A percentile compares a stretch with the other conserved stretches of the same genome.
Evolutionary conservation across 1,140 invertebrate genomes (phyloP).

Genomic region (Stratiolaelaps scimitus): DNA sequence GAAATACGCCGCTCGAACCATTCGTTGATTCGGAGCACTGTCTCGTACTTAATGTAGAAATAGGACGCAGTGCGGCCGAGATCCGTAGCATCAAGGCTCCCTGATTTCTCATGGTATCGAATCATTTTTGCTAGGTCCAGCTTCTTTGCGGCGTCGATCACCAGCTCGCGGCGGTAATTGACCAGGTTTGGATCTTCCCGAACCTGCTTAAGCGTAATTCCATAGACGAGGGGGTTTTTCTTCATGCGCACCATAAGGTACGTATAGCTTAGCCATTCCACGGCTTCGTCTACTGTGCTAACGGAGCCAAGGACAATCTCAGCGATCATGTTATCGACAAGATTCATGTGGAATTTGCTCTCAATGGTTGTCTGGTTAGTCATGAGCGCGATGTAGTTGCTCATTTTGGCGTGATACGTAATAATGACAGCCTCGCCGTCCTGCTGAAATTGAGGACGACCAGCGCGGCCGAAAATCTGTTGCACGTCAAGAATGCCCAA

Average conservation of each 20-base stretch:
- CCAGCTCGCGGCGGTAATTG: constrained; percentile 56
- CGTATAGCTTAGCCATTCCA: constrained; percentile 94
- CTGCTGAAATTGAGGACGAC: constrained; percentile 63
- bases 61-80: constrained; percentile 89
- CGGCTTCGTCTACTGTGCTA: constrained; percentile 83
- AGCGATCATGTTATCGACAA: constrained; percentile 95
- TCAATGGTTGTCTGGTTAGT: constrained; percentile 97
- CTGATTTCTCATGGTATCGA: constrained; percentile 67
- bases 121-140: constrained; percentile 91
- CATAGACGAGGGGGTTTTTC: constrained; percentile 81
- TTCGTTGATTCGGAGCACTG: constrained; percentile 76
- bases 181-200: constrained; percentile 61
- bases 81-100: constrained; percentile 70
- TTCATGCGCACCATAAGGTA: constrained; percentile 89
- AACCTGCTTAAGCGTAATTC: constrained; percentile 57
- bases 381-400: constrained; percentile 82
- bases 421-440: constrained; percentile 86
- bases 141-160: constrained; percentile 61
- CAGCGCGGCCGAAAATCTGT: constrained; percentile 98
- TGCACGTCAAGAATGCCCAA: constrained; percentile 92
- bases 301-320: constrained; percentile 91
- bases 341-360: constrained; percentile 78
- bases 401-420: constrained; percentile 77
- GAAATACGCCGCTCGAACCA: constrained; percentile 47
- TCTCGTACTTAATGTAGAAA: constrained; percentile 95